Evolutionary conservation across 2,888 invertebrate species (phyloP), one percentile per base, ranked within the genome.

Genomic region (Andrena trimmerana): DNA sequence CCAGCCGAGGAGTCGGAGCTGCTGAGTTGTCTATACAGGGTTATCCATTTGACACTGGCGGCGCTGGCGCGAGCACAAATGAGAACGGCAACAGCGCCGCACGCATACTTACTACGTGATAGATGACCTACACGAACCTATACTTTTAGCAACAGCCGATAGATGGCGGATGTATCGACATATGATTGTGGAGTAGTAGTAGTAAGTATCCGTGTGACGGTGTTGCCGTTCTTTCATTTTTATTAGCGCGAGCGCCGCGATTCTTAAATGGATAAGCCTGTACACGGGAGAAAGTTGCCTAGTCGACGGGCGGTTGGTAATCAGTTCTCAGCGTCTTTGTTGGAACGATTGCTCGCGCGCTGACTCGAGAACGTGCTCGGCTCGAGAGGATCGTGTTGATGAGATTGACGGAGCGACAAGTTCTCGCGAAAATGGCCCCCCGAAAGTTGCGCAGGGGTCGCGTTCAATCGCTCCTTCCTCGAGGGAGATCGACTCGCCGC

Each of bases 271-370:
- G 36, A 36, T 36, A 36, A 36, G 2, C 2, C 36, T 36, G 10
- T 36, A 59, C 52, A 24, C 31, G 57, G 8, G 16, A 31, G 60
- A 52, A 60, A 62, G 36, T 68, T 52, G n/a, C 13, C 42, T 74
- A 8, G 62, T 62, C 27, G 8, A 60, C 1, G 48, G 16, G 31
- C 31, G 24, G 24, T 42, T 42, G 63, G 20, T 71, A 50, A 20
- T 50, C 57, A 2, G 24, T 52, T 77, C 27, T 66, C 59, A 29
- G 2, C 36, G 59, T 50, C 57, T 77, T 76, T 60, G 52, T 77
- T 70, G 60, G 10, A 42, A 42, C 36, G 29, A 70, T 60, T 60
- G 27, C 2, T 73, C 50, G 13, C 5, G 2, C n/a, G 6, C 50
- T 27, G 77, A 31, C 66, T 77, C 60, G 54, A 33, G 16, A 60